These are phyloP conservation scores for Poecilus cupreus DNA, from an alignment of 2,888 invertebrate species.

Conservation along the genomic window DNA sequence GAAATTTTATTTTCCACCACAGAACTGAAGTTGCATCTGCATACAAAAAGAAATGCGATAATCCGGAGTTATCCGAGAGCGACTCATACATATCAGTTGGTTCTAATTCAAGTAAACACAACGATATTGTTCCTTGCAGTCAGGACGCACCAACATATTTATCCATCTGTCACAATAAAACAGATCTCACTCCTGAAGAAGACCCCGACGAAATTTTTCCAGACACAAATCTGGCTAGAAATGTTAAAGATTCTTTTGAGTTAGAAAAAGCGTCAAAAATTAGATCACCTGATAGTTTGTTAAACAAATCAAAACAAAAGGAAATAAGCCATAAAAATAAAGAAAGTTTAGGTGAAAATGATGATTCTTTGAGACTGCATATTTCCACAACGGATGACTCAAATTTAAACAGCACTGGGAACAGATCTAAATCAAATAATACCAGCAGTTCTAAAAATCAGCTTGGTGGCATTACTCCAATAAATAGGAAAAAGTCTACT, in stretches of 20 bases:
- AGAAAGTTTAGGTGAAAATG: neutral
- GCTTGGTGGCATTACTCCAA: neutral
- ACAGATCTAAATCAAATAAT: conserved; percentile 1
- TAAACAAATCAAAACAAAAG: neutral
- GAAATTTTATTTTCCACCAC: neutral
- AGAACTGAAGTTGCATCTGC: neutral
- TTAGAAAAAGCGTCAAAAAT: conserved; percentile 36
- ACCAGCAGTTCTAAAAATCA: neutral
- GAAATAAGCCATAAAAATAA: neutral
- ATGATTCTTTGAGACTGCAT: conserved; percentile 42
- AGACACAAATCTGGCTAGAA: conserved; percentile 24
- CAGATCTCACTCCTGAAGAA: neutral
- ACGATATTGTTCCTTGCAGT: conserved; percentile 41
- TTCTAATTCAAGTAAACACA: neutral
- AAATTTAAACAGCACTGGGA: conserved; percentile 20
- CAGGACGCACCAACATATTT: conserved; percentile 12
- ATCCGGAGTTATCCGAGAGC: conserved; percentile 19
- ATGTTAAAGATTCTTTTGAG: conserved; percentile 48
- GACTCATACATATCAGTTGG: conserved; percentile 16
- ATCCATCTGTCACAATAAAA: neutral
- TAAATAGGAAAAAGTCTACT: neutral
- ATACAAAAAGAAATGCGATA: neutral
- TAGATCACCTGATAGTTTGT: conserved; percentile 47
- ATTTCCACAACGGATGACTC: conserved; percentile 48
- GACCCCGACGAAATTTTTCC: neutral